Evolutionary conservation across 1,140 invertebrate genomes (phyloP).

Genomic region (Lutraria rhynchaena): DNA sequence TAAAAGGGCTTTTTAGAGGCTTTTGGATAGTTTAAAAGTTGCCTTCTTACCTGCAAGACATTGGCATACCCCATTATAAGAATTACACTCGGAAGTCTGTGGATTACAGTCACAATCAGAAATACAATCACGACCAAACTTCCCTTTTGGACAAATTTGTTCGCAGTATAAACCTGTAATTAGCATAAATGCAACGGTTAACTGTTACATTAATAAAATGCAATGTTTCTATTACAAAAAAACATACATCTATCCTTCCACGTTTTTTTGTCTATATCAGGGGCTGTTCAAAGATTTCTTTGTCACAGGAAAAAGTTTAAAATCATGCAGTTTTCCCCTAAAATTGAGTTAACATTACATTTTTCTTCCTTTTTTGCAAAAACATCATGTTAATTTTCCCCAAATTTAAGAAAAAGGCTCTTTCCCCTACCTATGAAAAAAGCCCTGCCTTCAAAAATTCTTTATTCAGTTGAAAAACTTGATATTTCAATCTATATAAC

Average conservation of each 20-base stretch:
- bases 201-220: neutral
- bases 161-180: neutral
- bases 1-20: too few species aligned
- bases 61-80: conserved; percentile 18
- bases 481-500: too few species aligned
- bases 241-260: neutral
- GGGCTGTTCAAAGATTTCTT: neutral
- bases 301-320: neutral
- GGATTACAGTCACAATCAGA: neutral
- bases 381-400: neutral
- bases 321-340: neutral
- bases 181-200: neutral
- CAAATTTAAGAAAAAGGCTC: too few species aligned
- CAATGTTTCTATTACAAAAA: neutral
- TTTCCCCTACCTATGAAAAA: too few species aligned
- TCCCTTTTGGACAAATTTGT: neutral
- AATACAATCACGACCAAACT: conserved; percentile 1
- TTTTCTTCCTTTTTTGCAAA: neutral
- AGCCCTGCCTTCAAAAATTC: too few species aligned
- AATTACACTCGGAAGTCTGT: neutral
- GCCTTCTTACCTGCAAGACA: conserved; percentile 14
- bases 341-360: neutral
- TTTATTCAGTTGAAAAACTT: too few species aligned
- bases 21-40: too few species aligned
- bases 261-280: neutral